Evolutionary conservation across 1,140 invertebrate genomes (phyloP), one percentile per base, ranked within the genome.

Genomic region (Cherax destructor): DNA sequence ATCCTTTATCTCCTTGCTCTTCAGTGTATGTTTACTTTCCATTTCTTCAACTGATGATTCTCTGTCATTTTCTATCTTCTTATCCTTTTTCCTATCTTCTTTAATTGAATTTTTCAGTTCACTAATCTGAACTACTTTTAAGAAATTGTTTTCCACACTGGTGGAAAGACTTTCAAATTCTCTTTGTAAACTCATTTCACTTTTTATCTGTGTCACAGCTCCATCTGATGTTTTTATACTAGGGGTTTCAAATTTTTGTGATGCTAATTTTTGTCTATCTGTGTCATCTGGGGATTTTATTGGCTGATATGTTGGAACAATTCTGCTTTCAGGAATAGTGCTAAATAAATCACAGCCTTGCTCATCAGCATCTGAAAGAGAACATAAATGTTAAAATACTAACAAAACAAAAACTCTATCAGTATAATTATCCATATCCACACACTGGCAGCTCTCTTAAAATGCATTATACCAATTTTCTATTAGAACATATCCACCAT

Each of bases 341-440:
- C 83, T 49, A 84, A 91, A 91, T 30, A 91, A 24, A 69, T 91
- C 88, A 91, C 88, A 91, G n/a, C 88, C 88, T 91, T 91, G 88
- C 52, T 91, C 88, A 50, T 84, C 81, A n/a, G 83, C 81, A 84
- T 91, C 88, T 91, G 88, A 7, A 50, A 78, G 59, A 65, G 49
- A 65, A 50, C 21, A 56, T n/a, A 10, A 41, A 84, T 24, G 18
- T 24, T 24, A 61, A 16, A 24, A 11, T 13, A 30, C 7, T n/a
- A 30, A 74, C 5, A 74, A 74, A 74, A 30, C 6, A 21, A 11
- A 56, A 10, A 4, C 13, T 5, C 52, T 56, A 56, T 10, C 52
- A 56, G 13, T 56, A 10, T 10, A 56, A 56, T 56, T 56, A 56
- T 56, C 52, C 52, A 10, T 56, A 56, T 13, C 13, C 52, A 10